A percentile compares a stretch with the other conserved stretches of the same genome.
These are phyloP conservation scores for Nibea coibor DNA, from an alignment of 2,113 vertebrate genomes.

Conservation along the genomic window DNA sequence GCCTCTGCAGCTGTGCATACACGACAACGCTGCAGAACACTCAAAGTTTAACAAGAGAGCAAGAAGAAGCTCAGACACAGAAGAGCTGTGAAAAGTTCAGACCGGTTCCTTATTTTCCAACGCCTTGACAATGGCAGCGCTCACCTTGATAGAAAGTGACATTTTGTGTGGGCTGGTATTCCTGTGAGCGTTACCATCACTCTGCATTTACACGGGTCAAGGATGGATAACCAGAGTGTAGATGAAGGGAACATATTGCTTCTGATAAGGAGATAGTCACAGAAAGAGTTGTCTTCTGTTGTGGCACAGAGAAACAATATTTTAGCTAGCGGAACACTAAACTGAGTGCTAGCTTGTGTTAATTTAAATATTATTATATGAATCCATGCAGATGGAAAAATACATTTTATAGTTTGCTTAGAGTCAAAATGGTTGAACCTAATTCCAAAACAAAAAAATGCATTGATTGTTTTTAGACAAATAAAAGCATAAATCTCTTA, in stretches of 20 bases:
- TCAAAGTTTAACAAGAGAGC: conserved; percentile 72
- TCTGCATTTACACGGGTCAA: conserved; percentile 38
- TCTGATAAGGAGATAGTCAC: neutral
- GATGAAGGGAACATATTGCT: conserved; percentile 9
- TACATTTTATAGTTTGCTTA: neutral
- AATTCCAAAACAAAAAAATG: neutral
- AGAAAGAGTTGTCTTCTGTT: neutral
- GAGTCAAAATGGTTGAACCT: neutral
- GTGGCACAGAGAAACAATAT: neutral
- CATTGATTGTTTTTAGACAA: conserved; percentile 27
- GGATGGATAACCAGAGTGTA: conserved; percentile 13
- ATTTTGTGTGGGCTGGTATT: conserved; percentile 11
- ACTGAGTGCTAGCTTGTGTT: neutral
- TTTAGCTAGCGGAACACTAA: neutral
- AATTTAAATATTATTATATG: neutral
- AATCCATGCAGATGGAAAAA: neutral
- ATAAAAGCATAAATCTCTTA: conserved; percentile 29
- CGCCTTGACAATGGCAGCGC: conserved; percentile 20
- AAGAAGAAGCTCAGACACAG: conserved; percentile 55
- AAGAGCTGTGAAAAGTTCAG: conserved; percentile 52
- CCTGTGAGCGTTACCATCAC: conserved; percentile 8
- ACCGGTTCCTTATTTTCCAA: conserved; percentile 49
- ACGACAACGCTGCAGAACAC: conserved; percentile 73
- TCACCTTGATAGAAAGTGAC: conserved; percentile 23
- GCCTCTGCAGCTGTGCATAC: conserved; percentile 84